Percentiles rank a stretch among this genome's conserved stretches.
phyloP scores from a whole-genome alignment of 1,140 invertebrate species.

The Grapholita molesta region DNA sequence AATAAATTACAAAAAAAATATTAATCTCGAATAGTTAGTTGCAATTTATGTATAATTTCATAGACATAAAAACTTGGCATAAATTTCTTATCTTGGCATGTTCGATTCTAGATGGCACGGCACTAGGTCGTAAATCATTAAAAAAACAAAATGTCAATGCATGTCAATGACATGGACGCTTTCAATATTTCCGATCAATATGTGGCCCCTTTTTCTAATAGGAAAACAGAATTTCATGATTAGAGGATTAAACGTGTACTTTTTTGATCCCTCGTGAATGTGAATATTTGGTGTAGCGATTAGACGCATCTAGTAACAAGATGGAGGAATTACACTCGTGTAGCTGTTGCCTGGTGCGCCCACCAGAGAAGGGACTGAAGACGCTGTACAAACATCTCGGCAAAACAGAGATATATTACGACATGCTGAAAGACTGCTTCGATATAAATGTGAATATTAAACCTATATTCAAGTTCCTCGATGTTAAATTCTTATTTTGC shows the following conservation, averaged over 20 bases:
- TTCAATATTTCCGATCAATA: neutral
- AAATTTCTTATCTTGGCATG: neutral
- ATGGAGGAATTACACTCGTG: neutral
- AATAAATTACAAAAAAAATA: no score
- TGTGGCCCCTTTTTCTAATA: neutral
- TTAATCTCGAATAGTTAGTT: no score
- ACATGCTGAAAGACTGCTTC: neutral
- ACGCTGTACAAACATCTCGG: neutral
- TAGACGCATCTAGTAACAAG: neutral
- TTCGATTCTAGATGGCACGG: no score
- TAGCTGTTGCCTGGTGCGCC: neutral
- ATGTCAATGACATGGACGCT: neutral
- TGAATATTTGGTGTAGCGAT: neutral
- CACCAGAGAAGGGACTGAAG: neutral
- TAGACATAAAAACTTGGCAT: neutral
- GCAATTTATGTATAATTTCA: no score
- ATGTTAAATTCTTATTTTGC: no score
- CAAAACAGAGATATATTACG: neutral
- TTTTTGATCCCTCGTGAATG: neutral
- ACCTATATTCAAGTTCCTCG: neutral
- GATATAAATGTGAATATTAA: neutral
- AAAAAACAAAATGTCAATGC: neutral
- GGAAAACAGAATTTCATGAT: neutral
- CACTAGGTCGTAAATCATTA: neutral
- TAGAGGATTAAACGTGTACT: neutral